phyloP scores from a whole-genome alignment of 2,113 vertebrate genomes.

The Galeopterus variegatus region DNA sequence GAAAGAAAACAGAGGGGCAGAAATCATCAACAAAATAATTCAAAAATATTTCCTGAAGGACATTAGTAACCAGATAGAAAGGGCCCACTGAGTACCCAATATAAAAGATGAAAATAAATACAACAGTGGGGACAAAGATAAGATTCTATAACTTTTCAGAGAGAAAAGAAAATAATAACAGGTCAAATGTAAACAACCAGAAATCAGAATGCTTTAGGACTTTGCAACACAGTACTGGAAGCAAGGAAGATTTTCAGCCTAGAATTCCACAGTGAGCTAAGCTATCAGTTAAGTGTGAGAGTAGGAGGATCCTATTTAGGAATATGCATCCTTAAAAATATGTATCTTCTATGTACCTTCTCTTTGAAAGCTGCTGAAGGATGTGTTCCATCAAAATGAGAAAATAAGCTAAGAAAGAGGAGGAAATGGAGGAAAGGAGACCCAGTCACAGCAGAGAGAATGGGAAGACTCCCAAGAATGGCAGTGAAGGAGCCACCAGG shows the following conservation, averaged over 20 bases:
- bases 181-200: not conserved
- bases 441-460: not conserved
- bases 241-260: not conserved
- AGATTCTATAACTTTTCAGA: not conserved
- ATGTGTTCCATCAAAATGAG: not conserved
- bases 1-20: not conserved
- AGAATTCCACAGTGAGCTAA: not conserved
- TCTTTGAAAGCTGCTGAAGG: constrained; percentile 2
- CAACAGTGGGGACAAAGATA: not conserved
- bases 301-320: not conserved
- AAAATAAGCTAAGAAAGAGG: not conserved
- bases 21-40: not conserved
- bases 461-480: not conserved
- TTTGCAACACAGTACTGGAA: not conserved
- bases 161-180: not conserved
- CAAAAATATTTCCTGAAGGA: not conserved
- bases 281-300: not conserved
- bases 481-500: not conserved
- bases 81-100: not conserved
- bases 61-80: not conserved
- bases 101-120: constrained; percentile 14
- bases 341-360: not conserved
- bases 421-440: not conserved
- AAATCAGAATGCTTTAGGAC: not conserved
- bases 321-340: not conserved